Evolutionary conservation across 2,797 vertebrate genomes (phyloP).

Genomic region (Sebastes nivosus): DNA sequence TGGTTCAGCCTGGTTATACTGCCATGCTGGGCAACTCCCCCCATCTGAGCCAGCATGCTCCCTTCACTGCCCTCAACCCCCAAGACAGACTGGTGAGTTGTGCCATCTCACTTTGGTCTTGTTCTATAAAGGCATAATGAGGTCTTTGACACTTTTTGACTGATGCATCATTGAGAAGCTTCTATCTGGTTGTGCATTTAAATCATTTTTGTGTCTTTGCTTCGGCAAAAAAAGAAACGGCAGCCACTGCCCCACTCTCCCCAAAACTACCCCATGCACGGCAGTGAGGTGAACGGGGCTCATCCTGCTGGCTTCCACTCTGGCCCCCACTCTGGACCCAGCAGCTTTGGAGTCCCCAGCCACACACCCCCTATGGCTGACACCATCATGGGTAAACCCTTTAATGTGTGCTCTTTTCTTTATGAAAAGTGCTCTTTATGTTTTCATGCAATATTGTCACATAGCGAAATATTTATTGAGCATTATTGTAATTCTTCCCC

Average conservation of each 20-base stretch:
- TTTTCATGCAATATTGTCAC: not conserved
- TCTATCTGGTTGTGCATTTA: slow-evolving; percentile 23
- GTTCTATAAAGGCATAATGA: slow-evolving; percentile 4
- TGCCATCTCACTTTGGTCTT: slow-evolving; percentile 10
- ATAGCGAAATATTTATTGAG: not conserved
- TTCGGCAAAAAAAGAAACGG: slow-evolving; percentile 73
- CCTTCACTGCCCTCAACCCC: slow-evolving; percentile 90
- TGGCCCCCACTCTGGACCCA: slow-evolving; percentile 82
- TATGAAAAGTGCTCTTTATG: not conserved
- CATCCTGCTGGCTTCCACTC: slow-evolving; percentile 89
- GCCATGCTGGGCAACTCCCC: slow-evolving; percentile 87
- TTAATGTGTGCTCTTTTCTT: not conserved
- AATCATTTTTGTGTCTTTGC: slow-evolving; percentile 20
- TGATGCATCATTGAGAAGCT: not conserved
- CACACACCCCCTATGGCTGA: slow-evolving; percentile 93
- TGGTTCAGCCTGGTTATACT: slow-evolving; percentile 89
- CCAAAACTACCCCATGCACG: slow-evolving; percentile 92
- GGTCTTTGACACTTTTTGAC: slow-evolving; percentile 24
- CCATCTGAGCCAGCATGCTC: slow-evolving; percentile 82
- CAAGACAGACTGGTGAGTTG: slow-evolving; percentile 92
- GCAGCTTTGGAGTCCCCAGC: slow-evolving; percentile 86
- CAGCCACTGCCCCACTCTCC: slow-evolving; percentile 82
- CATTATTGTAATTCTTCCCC: not conserved
- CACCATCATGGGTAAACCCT: slow-evolving; percentile 86
- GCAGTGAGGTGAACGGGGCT: slow-evolving; percentile 89